Evolutionary conservation across 2,888 invertebrate species (phyloP), one percentile per base, ranked within the genome.

Genomic region (Drosophila merina): DNA sequence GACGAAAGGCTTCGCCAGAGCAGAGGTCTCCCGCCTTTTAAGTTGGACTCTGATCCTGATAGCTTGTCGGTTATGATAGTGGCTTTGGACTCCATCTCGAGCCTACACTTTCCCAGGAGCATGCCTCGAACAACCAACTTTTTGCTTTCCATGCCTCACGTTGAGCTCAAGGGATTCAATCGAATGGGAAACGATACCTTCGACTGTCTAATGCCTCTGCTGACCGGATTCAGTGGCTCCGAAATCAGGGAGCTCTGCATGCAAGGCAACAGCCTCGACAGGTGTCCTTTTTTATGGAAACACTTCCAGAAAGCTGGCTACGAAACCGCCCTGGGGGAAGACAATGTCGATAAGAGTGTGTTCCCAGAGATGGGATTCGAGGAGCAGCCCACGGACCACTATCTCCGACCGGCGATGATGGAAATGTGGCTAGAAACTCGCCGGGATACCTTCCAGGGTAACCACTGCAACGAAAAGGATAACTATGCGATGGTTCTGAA

Each of bases 281-380:
- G 8, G 9, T 69, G 69, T 8, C 60, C 48, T 0, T 71, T 71
- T 12, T 51, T 69, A 1, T 69, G 70, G 60, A 60, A 69, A n/a
- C 7, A 4, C 5, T 69, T 60, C 7, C 56, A 14, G n/a, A 20
- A 42, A 7, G 91, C 92, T 1, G 95, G 95, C 14, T 96, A 96
- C 88, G 93, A 94, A 0, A 97, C 96, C 0, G 95, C 94, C 1
- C 96, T 95, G 76, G 95, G 94, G 0, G 96, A 97, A 92, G 96
- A 94, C 75, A 92, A 94, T 0, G 78, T 86, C 0, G 94, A 96
- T 5, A 94, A 94, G 54, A 95, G 95, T 0, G 95, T 96, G 1
- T 89, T 90, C 33, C 94, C 94, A 79, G 95, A 93, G 77, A 83
- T 92, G 9, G 95, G 95, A 1, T 97, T 97, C 85, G 91, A 92